Evolutionary conservation across 2,797 vertebrate species (phyloP).

Genomic region (Sarcophilus harrisii): DNA sequence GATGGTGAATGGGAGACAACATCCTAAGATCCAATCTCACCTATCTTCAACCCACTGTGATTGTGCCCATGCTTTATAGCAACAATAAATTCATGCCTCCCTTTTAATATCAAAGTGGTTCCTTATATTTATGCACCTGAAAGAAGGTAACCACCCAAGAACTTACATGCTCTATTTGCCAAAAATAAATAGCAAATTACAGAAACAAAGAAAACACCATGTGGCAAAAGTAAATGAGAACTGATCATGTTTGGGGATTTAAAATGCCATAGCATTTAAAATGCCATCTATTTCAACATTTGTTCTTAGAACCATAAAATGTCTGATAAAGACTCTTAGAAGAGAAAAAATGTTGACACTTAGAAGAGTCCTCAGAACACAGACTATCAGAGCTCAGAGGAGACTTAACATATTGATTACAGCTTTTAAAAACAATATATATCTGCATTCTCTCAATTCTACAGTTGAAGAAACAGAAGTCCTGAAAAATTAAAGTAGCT

Average conservation of each 20-base stretch:
- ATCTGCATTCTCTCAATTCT: background rate
- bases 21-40: background rate
- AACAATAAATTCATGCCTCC: too few species aligned
- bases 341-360: background rate
- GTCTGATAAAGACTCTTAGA: background rate
- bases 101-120: background rate
- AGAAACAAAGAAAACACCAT: slow-evolving; percentile 48
- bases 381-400: background rate
- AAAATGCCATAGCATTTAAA: background rate
- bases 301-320: background rate
- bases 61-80: background rate
- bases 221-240: slow-evolving; percentile 40
- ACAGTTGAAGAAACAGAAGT: background rate
- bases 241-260: background rate
- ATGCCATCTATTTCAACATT: background rate
- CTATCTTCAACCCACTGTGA: background rate
- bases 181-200: slow-evolving; percentile 35
- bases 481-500: background rate
- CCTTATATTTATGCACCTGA: slow-evolving; percentile 11
- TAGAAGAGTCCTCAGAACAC: background rate
- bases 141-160: slow-evolving; percentile 6
- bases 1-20: background rate
- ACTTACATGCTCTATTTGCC: slow-evolving; percentile 40
- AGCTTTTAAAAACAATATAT: background rate
- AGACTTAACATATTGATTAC: background rate